Percentiles rank a stretch among this genome's conserved stretches.
Conservation (phyloP, 1,140 invertebrate genomes). For the Acromyrmex charruanus region DNA sequence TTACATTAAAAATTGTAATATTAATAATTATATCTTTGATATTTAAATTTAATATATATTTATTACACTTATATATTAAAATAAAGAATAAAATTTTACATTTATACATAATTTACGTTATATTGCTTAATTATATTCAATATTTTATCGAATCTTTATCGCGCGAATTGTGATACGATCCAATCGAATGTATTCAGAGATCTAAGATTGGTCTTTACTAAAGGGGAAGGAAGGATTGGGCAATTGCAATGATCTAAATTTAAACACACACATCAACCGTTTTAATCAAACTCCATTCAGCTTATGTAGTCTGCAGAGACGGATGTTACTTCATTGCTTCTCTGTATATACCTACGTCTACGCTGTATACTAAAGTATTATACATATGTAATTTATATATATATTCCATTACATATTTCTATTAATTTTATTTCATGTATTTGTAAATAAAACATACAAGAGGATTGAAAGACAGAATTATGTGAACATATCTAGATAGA, state of each 20-base stretch:
- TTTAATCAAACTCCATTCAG: conserved; percentile 78
- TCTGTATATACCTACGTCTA: conserved; percentile 35
- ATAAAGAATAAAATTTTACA: neutral
- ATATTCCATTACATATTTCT: neutral
- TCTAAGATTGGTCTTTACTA: conserved; percentile 31
- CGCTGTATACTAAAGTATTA: neutral
- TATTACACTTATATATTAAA: neutral
- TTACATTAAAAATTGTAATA: neutral
- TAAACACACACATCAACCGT: conserved; percentile 70
- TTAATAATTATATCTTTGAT: conserved; percentile 13
- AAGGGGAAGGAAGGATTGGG: conserved; percentile 57
- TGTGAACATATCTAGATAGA: neutral
- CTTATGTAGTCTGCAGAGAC: conserved; percentile 69
- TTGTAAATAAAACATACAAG: neutral
- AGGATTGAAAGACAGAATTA: neutral
- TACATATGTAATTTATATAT: neutral
- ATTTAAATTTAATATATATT: neutral
- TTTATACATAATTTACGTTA: neutral
- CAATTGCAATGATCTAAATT: conserved; percentile 77
- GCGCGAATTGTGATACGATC: neutral
- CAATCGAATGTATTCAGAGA: conserved; percentile 12
- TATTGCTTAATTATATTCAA: conserved; percentile 18
- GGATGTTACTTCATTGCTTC: conserved; percentile 71
- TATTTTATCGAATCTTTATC: conserved; percentile 22
- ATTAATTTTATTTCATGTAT: neutral